Evolutionary conservation across 2,888 invertebrate genomes (phyloP), one percentile per base, ranked within the genome.

Genomic region (Lithophane socia): DNA sequence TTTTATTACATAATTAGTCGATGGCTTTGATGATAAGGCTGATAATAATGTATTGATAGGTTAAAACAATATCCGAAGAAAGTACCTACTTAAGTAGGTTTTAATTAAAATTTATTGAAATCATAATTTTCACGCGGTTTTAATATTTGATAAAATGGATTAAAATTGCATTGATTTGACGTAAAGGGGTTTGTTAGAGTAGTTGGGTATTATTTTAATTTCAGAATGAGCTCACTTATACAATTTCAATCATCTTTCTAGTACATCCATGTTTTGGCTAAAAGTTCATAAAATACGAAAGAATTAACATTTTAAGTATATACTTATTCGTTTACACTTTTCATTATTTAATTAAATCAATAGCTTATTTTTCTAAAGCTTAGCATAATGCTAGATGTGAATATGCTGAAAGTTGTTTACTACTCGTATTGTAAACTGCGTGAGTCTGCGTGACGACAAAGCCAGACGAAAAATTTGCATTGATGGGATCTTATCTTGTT

Each of bases 1-100:
- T 64, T 63, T 75, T 73, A 86, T 86, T 84, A 84, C 76, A 85
- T 84, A 79, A 86, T 70, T 70, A 58, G 37, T 29, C 3, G 73
- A 86, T 70, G 72, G 58, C 68, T 64, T 58, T 72, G 58, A 63
- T 67, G 75, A 83, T 84, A 78, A 74, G 37, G 24, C 44, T 61
- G 73, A 81, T 83, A 70, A 65, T 68, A 52, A 47, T 63, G 65
- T 80, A 75, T 54, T 80, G 70, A 84, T 80, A 80, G 67, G 47
- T 67, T 67, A 42, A 60, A 67, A 84, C 63, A 56, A 71, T 80
- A 71, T 37, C 29, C 44, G 52, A 72, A 49, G 52, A 16, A 42
- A 49, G 52, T 21, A 42, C 9, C 8, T 58, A 58, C 9, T 10
- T 58, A 58, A 54, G 2, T 37, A 37, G 0, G 5, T 37, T n/a